Evolutionary conservation across 2,113 vertebrate species (phyloP), one percentile per base, ranked within the genome.

Genomic region (Forbesichthys agassizii): DNA sequence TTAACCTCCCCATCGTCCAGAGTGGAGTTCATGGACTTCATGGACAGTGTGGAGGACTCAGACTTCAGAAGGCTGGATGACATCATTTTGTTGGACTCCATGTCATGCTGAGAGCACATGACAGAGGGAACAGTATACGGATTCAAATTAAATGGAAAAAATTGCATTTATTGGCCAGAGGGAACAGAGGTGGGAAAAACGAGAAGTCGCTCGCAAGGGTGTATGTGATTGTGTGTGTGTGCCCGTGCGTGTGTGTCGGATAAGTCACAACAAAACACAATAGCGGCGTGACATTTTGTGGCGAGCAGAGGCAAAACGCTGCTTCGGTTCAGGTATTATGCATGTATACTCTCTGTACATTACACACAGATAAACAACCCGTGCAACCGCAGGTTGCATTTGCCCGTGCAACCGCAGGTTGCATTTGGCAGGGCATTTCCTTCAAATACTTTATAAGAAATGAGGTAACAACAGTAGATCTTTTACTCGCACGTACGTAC

Each of bases 71-170:
- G 92, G 90, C 91, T 92, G 92, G 95, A 94, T 87, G 96, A 91
- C 87, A 94, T 83, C 86, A 95, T 92, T 93, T 98, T 98, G 93
- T 94, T 98, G 93, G 94, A 94, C 89, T 99, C 98, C 92, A 93
- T 89, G 84, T 99, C 97, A 73, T 96, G 96, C 97, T 99, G 94
- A 86, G 85, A 88, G 78, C 52, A 65, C 36, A 49, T 47, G 66
- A 78, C 27, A 68, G 27, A 46, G 67, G 48, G 68, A 33, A 69
- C 4, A 65, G 78, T 76, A 68, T 27, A 61, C 2, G 9, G 47
- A 68, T 58, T 55, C 36, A 42, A 42, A 42, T 42, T 5, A 42
- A 42, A 42, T 42, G 36, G 36, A 42, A 42, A 42, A n/a, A n/a
- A n/a, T n/a, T 42, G 36, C 7, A 6, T 6, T 42, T 42, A 42